These are phyloP conservation scores for Rhogogaster chlorosoma DNA, from an alignment of 2,888 invertebrate species.

Conservation along the genomic window DNA sequence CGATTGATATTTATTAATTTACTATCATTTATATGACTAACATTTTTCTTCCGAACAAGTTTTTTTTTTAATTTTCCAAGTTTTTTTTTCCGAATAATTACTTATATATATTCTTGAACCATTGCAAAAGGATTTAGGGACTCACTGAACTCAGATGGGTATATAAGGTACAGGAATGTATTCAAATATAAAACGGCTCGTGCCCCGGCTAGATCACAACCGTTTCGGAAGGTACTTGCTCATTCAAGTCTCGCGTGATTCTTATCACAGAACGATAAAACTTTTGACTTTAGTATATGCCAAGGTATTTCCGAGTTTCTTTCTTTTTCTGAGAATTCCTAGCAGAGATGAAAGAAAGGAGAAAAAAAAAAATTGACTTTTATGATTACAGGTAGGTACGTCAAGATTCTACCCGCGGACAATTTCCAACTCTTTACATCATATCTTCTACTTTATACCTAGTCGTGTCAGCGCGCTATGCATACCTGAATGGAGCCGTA, in stretches of 20 bases:
- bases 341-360: not conserved
- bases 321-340: not conserved
- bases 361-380: not conserved
- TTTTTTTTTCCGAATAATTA: not conserved
- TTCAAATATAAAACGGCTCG: not conserved
- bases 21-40: no score
- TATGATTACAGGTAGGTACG: not conserved
- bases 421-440: not conserved
- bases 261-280: constrained; percentile 41
- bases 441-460: not conserved
- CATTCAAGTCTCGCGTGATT: constrained; percentile 45
- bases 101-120: not conserved
- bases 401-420: not conserved
- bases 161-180: not conserved
- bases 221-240: constrained; percentile 41
- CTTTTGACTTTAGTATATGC: constrained; percentile 11
- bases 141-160: not conserved
- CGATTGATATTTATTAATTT: no score
- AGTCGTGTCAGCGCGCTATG: no score
- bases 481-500: not conserved
- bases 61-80: no score
- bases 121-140: not conserved
- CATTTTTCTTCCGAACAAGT: no score
- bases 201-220: not conserved
- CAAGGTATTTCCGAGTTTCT: not conserved